Evolutionary conservation across 2,113 vertebrate species (phyloP).

Genomic region (Sinosuthora webbiana): DNA sequence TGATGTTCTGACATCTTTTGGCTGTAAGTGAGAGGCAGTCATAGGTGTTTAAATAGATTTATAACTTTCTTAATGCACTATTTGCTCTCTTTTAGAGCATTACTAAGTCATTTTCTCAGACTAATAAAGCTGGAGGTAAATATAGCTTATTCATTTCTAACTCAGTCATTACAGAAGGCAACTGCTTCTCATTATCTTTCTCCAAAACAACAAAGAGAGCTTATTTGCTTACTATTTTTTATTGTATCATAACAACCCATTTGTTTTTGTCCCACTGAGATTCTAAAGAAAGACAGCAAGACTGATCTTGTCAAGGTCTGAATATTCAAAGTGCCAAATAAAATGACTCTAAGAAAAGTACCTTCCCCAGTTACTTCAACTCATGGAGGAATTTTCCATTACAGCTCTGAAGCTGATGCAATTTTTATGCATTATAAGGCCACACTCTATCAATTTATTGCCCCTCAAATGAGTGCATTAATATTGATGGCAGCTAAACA

Average conservation of each 20-base stretch:
- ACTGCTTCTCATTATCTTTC: neutral
- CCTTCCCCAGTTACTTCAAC: neutral
- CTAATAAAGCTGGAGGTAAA: neutral
- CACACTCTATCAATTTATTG: conserved; percentile 53
- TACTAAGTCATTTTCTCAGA: neutral
- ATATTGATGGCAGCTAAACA: conserved; percentile 58
- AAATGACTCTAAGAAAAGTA: neutral
- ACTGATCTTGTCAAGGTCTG: neutral
- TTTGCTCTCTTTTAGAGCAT: neutral
- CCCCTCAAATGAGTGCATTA: conserved; percentile 39
- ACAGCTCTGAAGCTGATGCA: neutral
- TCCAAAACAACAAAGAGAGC: neutral
- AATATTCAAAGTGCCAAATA: neutral
- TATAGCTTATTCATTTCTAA: neutral
- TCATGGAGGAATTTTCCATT: conserved; percentile 28
- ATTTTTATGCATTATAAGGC: conserved; percentile 58
- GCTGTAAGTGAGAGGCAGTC: neutral
- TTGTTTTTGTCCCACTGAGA: neutral
- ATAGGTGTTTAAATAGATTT: neutral
- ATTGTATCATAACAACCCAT: neutral
- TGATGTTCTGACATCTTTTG: neutral
- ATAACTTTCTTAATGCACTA: neutral
- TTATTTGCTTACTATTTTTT: neutral
- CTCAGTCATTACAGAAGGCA: neutral
- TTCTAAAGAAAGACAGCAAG: neutral